Base-by-base conservation (phyloP, 37 sponge, comb jelly and placozoan species). In the Cliona cf. orientalis region DNA sequence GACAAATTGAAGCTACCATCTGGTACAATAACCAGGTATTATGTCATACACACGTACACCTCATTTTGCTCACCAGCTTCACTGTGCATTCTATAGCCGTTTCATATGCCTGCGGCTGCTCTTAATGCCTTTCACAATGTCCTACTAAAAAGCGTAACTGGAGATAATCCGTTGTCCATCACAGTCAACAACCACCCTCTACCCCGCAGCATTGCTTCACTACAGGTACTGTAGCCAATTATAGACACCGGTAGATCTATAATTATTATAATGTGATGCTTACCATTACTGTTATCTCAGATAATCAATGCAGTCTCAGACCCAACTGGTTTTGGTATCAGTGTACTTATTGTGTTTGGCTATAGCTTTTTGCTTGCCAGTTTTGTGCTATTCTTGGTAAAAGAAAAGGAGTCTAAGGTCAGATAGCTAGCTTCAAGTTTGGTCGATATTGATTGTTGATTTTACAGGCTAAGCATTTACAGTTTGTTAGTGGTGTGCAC, bases 401-500 rank as follows among this genome's bases (percentile, higher is more conserved):
- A 89, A 39, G 99, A 98, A 71, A 91, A 89, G 69, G 84, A 86
- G 22, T 82, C 92, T 26, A 97, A 97, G 69, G 95, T 95, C 37
- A 21, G 64, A 22, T n/a, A n/a, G n/a, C n/a, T n/a, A n/a, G n/a
- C n/a, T n/a, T n/a, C n/a, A n/a, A n/a, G n/a, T n/a, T n/a, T n/a
- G n/a, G n/a, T n/a, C n/a, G n/a, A n/a, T n/a, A n/a, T n/a, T n/a
- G n/a, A n/a, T n/a, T n/a, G n/a, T n/a, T n/a, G n/a, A 31, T 7
- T 35, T 49, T 56, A 5, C 86, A 96, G 91, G 87, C 94, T 26
- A 98, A 96, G 79, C 99, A 98, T 69, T 73, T 98, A 1, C 99
- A 98, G 86, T 91, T 94, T 84, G 92, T 96, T 17, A 91, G 95
- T 74, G 97, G 97, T 42, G 95, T 98, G 25, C 70, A 87, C 49